These are phyloP conservation scores for Egretta garzetta DNA, from an alignment of 2,113 vertebrate genomes.

Conservation along the genomic window DNA sequence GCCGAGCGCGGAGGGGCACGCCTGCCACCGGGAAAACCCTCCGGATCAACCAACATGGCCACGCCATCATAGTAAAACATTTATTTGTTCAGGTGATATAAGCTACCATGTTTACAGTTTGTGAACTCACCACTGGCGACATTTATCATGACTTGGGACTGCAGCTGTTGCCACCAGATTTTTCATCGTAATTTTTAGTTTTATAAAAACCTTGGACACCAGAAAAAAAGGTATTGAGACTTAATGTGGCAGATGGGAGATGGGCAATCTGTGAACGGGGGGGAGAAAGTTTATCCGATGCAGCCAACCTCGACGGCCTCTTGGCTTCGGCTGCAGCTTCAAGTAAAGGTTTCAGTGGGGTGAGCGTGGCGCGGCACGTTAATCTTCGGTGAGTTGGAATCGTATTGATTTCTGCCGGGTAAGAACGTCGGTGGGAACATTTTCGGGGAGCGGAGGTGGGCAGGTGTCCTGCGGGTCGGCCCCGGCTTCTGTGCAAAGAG, in stretches of 20 bases:
- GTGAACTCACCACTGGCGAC: slow-evolving; percentile 71
- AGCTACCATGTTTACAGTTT: slow-evolving; percentile 75
- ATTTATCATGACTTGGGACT: slow-evolving; percentile 52
- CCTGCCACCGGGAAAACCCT: background rate
- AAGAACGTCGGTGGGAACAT: slow-evolving; percentile 22
- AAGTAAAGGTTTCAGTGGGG: slow-evolving; percentile 23
- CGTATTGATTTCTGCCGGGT: slow-evolving; percentile 54
- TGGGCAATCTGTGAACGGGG: background rate
- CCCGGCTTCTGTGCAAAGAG: slow-evolving; percentile 70
- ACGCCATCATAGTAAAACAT: slow-evolving; percentile 75
- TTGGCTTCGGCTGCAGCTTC: background rate
- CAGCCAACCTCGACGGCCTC: background rate
- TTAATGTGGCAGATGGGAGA: slow-evolving; percentile 27
- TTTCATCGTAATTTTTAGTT: background rate
- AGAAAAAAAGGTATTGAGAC: slow-evolving; percentile 62
- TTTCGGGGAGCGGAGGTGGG: slow-evolving; percentile 34
- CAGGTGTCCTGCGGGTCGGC: slow-evolving; percentile 54
- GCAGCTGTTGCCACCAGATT: slow-evolving; percentile 57
- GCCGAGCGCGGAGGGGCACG: fast-evolving
- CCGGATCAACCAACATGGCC: slow-evolving; percentile 58
- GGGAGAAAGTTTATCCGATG: slow-evolving; percentile 1
- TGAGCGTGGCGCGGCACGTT: background rate
- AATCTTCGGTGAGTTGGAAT: slow-evolving; percentile 41
- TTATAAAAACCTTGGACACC: slow-evolving; percentile 69
- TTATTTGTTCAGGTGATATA: slow-evolving; percentile 80